Conservation (phyloP, 2,797 vertebrate genomes). For the Toxotes lorentzi region DNA sequence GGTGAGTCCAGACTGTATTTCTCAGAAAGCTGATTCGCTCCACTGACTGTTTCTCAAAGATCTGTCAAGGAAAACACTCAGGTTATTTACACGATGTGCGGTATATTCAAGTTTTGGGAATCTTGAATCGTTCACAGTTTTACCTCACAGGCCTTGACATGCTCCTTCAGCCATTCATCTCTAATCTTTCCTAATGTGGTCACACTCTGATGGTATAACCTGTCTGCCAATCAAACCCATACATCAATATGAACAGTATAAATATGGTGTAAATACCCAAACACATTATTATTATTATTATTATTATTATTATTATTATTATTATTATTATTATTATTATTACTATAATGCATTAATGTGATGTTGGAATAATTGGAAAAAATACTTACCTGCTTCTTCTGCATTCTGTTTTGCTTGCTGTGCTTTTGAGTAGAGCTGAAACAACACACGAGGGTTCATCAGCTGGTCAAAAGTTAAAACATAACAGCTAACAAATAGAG, state of each 20-base stretch:
- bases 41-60: conserved; percentile 91
- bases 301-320: too few species aligned
- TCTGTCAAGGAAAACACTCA: conserved; percentile 69
- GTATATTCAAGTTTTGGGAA: fast-evolving
- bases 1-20: conserved; percentile 92
- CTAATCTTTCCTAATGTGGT: conserved; percentile 83
- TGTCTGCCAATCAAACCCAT: conserved; percentile 82
- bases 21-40: conserved; percentile 92
- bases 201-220: conserved; percentile 87
- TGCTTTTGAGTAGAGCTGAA: conserved; percentile 91
- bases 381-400: conserved; percentile 91
- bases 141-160: conserved; percentile 92
- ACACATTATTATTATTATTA: background rate
- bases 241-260: background rate
- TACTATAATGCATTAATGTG: too few species aligned
- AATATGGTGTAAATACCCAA: background rate
- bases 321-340: background rate
- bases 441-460: conserved; percentile 14
- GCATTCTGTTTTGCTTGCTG: conserved; percentile 91
- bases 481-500: background rate
- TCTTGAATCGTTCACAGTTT: conserved; percentile 2
- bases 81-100: background rate
- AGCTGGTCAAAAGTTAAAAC: background rate
- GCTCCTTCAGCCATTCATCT: conserved; percentile 93
- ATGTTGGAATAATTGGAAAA: too few species aligned